Base-by-base conservation (phyloP, 2,113 vertebrate genomes). In the Siphamia tubifer region DNA sequence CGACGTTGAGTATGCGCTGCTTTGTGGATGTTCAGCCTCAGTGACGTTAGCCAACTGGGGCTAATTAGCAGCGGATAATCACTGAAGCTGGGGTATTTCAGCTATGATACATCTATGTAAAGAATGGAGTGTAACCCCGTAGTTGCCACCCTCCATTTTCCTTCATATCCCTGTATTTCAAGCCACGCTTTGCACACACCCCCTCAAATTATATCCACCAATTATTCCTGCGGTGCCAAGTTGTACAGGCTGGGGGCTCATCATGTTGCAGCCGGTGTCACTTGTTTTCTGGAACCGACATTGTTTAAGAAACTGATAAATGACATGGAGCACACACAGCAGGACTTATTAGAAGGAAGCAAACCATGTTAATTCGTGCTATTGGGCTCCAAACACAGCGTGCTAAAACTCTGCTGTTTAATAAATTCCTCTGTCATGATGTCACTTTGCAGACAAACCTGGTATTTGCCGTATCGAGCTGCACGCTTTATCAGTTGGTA, bases 181-280 rank as follows among this genome's bases (percentile, higher is more conserved):
- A 47, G 66, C 17, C 83, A 83, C 68, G 79, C 42, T 68, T 58
- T 20, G 45, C 61, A 66, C 83, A 79, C 84, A 84, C 81, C 48
- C 86, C 77, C 77, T 71, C 49, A 28, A 19, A 9, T 24, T 57
- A 25, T n/a, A 44, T 3, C 48, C 44, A 3, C 11, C 17, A 8
- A 17, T n/a, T 11, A 11, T 24, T 11, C 31, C 13, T 17, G 34
- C 31, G 11, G 25, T 13, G 32, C 51, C 19, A 54, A 23, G 20
- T 39, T 27, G 10, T 28, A 11, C 9, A 4, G 32, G 25, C 27
- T 60, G n/a, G n/a, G n/a, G n/a, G n/a, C n/a, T n/a, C n/a, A 8
- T 8, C 24, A 8, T 44, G 53, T 61, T 55, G 32, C 35, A 11
- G 16, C 13, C 15, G n/a, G 17, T 21, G 24, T 23, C 49, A 35